These are phyloP conservation scores for Platichthys flesus DNA, from an alignment of 2,113 vertebrate genomes.

Conservation along the genomic window DNA sequence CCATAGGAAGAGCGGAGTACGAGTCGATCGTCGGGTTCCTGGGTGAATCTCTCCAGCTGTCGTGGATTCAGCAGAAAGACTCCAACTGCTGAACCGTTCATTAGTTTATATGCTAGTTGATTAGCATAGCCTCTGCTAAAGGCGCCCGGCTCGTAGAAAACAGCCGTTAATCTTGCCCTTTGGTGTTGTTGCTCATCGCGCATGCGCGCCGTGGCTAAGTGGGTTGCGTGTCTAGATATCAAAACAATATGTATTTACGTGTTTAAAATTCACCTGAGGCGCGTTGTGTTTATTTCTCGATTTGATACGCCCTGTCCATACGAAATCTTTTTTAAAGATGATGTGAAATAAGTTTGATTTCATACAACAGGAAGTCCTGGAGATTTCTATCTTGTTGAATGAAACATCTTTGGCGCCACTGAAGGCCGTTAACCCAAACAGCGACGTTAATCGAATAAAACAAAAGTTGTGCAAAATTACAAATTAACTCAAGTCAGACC, in stretches of 20 bases:
- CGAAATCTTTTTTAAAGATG: no score
- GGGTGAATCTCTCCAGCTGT: neutral
- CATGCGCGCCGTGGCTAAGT: neutral
- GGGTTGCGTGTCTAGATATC: neutral
- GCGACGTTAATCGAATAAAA: neutral
- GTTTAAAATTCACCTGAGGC: neutral
- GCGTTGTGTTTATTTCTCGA: no score
- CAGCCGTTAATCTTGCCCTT: neutral
- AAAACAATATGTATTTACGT: neutral
- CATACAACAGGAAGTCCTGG: neutral
- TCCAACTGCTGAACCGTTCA: neutral
- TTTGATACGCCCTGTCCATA: neutral
- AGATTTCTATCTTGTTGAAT: slow-evolving; percentile 41
- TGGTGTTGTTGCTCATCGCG: neutral
- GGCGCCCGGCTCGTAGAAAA: neutral
- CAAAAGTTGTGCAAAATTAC: neutral
- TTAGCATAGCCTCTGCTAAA: neutral
- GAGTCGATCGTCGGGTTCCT: neutral
- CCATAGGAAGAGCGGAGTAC: neutral
- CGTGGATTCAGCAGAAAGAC: neutral
- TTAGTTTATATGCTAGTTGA: neutral
- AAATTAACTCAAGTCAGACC: rapidly evolving
- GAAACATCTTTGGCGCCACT: slow-evolving; percentile 41
- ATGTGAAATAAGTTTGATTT: neutral
- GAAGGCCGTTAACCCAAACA: slow-evolving; percentile 8